Evolutionary conservation across 2,888 invertebrate species (phyloP), one percentile per base, ranked within the genome.

Genomic region (Hymenopus coronatus): DNA sequence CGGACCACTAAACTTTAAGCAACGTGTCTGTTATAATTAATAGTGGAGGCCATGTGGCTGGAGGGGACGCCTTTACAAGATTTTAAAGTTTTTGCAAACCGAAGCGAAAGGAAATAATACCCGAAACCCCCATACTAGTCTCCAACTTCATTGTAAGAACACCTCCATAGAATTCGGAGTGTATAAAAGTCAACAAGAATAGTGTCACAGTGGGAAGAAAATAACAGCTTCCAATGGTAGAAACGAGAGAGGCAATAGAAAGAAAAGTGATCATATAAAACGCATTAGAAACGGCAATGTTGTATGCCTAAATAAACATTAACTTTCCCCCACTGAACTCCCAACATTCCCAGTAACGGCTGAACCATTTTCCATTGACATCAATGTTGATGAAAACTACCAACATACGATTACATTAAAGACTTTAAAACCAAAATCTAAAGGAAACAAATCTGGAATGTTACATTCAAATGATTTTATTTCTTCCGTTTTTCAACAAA

Each of bases 11-110:
- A 70, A 70, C 54, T 70, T 70, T 20, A 70, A 70, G 54, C 54
- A 70, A 87, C 87, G 82, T 33, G 82, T 82, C 87, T 70, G 82
- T 28, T 87, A 82, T 87, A 87, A 87, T 87, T 87, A 87, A 87
- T 87, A 87, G 87, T 82, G 82, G 82, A 82, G 30, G 33, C 87
- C 82, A 40, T 82, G 82, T 33, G 82, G 82, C n/a, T 54, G 54
- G 28, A 86, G 82, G 87, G 54, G 54, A 70, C 54, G 54, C 54
- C 33, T 87, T 82, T 30, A 82, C 33, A 25, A 82, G 82, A 82
- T 82, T 87, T 25, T 82, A 30, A 82, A 28, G 28, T 87, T 87
- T 46, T 87, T 87, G 87, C 82, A 82, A 82, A 82, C 87, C 87
- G 30, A 87, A 87, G 82, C 40, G 82, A 82, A 82, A 82, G 33